phyloP scores from a whole-genome alignment of 2,113 vertebrate genomes.

The Triplophysa siluroides region DNA sequence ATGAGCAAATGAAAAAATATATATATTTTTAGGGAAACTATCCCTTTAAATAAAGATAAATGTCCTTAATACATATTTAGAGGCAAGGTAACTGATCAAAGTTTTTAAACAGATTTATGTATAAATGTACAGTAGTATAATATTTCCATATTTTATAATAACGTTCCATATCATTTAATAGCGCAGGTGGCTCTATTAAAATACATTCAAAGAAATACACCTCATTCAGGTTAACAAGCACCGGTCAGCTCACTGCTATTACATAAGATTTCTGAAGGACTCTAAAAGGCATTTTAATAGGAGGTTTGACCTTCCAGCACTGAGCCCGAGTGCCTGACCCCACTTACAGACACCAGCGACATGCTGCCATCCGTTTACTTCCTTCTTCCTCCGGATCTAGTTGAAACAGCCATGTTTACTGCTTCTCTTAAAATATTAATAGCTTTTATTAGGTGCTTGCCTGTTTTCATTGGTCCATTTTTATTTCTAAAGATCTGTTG shows the following conservation, averaged over 20 bases:
- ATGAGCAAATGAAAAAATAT: background rate
- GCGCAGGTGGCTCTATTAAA: background rate
- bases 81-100: no score
- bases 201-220: constrained; percentile 7
- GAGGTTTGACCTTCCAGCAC: constrained; percentile 67
- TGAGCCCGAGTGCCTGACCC: constrained; percentile 71
- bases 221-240: constrained; percentile 57
- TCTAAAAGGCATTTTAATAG: constrained; percentile 78
- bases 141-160: no score
- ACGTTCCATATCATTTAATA: background rate
- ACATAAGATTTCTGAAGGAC: constrained; percentile 74
- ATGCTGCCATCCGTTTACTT: constrained; percentile 9
- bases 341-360: constrained; percentile 67
- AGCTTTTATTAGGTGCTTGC: background rate
- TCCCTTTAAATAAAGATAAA: no score
- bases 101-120: no score
- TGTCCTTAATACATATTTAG: no score
- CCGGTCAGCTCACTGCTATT: constrained; percentile 69
- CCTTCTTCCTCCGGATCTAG: background rate
- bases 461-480: background rate
- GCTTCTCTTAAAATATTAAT: constrained; percentile 8
- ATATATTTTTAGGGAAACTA: background rate
- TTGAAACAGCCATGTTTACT: background rate
- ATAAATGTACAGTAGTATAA: no score
- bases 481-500: background rate